Evolutionary conservation across 2,888 invertebrate species (phyloP).

Genomic region (Crioceris asparagi): DNA sequence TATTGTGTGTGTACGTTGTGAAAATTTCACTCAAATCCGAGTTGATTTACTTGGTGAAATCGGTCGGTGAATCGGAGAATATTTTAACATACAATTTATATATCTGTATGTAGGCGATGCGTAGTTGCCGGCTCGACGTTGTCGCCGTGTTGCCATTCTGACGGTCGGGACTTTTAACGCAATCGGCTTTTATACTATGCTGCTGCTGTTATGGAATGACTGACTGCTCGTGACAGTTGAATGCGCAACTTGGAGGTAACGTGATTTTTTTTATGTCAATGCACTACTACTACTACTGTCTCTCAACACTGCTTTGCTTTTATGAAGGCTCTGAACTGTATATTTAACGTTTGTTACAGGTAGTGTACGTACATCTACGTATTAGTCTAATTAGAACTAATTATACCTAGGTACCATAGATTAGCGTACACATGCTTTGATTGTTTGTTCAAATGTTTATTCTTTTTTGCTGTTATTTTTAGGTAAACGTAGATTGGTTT

Average conservation of each 20-base stretch:
- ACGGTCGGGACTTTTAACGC: conserved; percentile 23
- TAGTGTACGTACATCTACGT: too few relatives aligned
- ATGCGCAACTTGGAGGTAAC: conserved; percentile 33
- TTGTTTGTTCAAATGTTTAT: too few relatives aligned
- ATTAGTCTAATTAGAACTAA: too few relatives aligned
- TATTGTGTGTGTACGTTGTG: conserved; percentile 19
- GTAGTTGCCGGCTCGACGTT: conserved; percentile 24
- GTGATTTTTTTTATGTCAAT: conserved; percentile 31
- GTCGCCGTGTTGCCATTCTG: conserved; percentile 22
- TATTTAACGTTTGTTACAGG: too few relatives aligned
- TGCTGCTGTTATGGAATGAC: conserved; percentile 16
- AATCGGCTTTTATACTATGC: conserved; percentile 23
- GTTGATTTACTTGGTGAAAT: conserved; percentile 21
- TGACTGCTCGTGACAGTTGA: conserved; percentile 31
- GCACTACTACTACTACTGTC: too few relatives aligned
- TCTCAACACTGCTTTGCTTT: too few relatives aligned
- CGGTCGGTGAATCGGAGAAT: conserved; percentile 25
- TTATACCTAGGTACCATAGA: too few relatives aligned
- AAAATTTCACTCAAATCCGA: conserved; percentile 26
- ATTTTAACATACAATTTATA: conserved; percentile 33
- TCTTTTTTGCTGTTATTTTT: too few relatives aligned
- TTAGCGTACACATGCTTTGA: too few relatives aligned
- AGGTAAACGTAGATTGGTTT: too few relatives aligned
- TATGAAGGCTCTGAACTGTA: too few relatives aligned
- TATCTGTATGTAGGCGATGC: conserved; percentile 34